Percentiles rank a stretch among this genome's conserved stretches.
phyloP scores from a whole-genome alignment of 2,113 vertebrate genomes.

The Nothocercus julius region DNA sequence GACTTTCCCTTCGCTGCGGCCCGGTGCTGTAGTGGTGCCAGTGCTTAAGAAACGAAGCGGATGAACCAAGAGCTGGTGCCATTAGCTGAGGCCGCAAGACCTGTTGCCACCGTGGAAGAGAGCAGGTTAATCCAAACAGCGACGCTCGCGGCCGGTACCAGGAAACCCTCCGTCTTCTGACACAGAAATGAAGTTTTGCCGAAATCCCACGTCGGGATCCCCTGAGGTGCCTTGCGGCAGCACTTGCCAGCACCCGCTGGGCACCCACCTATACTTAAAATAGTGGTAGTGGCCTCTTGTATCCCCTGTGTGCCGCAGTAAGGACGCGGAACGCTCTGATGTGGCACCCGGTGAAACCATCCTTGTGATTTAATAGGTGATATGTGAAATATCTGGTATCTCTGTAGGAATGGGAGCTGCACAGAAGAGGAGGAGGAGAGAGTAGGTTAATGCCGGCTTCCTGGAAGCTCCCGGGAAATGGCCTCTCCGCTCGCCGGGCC shows the following conservation, averaged over 20 bases:
- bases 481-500: constrained; percentile 75
- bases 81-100: not conserved
- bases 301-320: rapidly evolving
- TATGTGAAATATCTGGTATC: not conserved
- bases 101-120: not conserved
- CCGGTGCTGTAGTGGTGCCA: too few relatives aligned
- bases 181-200: not conserved
- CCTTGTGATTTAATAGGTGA: not conserved
- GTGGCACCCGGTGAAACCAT: not conserved
- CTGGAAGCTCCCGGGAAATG: constrained; percentile 73
- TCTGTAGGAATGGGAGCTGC: not conserved
- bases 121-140: rapidly evolving
- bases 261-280: rapidly evolving
- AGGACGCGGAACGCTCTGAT: rapidly evolving
- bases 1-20: too few relatives aligned
- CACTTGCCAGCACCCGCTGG: rapidly evolving
- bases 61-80: rapidly evolving
- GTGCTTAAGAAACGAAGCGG: too few relatives aligned
- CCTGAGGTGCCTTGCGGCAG: not conserved
- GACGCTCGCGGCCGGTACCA: not conserved
- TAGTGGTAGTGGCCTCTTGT: rapidly evolving
- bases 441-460: constrained; percentile 35
- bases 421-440: constrained; percentile 1
- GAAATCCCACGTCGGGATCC: not conserved
- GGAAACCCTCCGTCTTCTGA: not conserved